Evolutionary conservation across 92 coral and sea anemone genomes (phyloP), one percentile per base, ranked within the genome.

Genomic region (Zoanthus gigantus): DNA sequence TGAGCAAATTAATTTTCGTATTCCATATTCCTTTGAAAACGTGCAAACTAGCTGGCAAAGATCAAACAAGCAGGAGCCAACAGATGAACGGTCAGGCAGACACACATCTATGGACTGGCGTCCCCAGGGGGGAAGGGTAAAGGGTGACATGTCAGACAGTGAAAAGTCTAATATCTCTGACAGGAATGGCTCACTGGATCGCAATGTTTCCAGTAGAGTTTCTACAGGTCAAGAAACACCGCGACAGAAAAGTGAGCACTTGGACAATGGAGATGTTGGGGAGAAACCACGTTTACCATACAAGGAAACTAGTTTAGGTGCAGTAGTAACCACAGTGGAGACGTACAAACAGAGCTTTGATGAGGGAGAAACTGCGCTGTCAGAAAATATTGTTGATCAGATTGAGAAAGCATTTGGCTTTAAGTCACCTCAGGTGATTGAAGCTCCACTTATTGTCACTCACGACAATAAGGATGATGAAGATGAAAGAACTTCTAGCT

Each of bases 291-390:
- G 93, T 28, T 83, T 95, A 54, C 98, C 98, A n/a, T 97, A 93
- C 71, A 97, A 97, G 68, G 99, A 97, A 78, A 97, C 99, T 2
- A 97, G 98, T 77, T 92, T 97, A 2, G 99, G 99, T 5, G 98
- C 99, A 6, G 94, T 93, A 9, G 91, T 97, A 12, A 95, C 98
- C 1, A 97, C 99, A 0, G 95, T 95, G 45, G 95, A 94, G 78
- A 97, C 99, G 0, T 97, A 95, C 93, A 92, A 92, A 82, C 93
- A 94, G 77, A 94, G 86, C 81, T 95, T 92, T 71, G 98, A 97
- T 65, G 80, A 93, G 65, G 88, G 87, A 34, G 98, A 95, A 66
- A 94, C 98, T 2, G 92, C 96, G 71, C 85, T 97, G 97, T 96
- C 99, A 5, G 98, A 97, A 52, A 81, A 81, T 48, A 97, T 98